Conservation (phyloP, 2,797 vertebrate genomes). For the Eurystomus glaucurus region DNA sequence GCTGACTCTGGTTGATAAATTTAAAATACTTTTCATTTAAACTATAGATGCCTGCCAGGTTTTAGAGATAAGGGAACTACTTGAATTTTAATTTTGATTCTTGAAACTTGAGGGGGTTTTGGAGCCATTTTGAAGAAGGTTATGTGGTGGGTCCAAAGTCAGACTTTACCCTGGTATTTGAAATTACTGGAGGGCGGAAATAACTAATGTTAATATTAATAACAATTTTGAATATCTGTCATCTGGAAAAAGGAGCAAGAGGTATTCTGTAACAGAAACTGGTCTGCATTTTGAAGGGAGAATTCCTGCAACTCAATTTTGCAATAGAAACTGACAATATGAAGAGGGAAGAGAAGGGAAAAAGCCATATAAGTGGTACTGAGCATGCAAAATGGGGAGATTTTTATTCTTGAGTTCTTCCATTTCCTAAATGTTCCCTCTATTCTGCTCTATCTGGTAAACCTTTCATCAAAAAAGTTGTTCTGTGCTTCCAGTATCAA, state of each 20-base stretch:
- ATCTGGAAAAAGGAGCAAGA: not conserved
- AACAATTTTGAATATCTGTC: not conserved
- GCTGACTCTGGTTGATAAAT: not conserved
- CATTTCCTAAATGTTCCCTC: not conserved
- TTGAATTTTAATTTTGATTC: not conserved
- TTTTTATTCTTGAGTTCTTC: not conserved
- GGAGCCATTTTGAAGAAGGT: not conserved
- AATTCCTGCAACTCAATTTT: not conserved
- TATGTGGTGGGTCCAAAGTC: not conserved
- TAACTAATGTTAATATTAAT: not conserved
- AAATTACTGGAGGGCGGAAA: not conserved
- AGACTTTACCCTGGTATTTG: not conserved
- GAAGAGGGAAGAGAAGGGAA: not conserved
- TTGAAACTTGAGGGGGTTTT: not conserved
- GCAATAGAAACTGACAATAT: not conserved
- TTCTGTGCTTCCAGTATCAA: rapidly evolving
- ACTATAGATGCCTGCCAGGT: not conserved
- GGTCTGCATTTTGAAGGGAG: not conserved
- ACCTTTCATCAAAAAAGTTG: not conserved
- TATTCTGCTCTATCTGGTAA: not conserved
- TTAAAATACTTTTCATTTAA: not conserved
- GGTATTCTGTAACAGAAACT: not conserved
- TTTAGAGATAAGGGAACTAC: not conserved
- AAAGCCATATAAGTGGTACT: rapidly evolving
- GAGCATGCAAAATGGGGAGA: not conserved